Evolutionary conservation across 2,113 vertebrate species (phyloP).

Genomic region (Hylia prasina): DNA sequence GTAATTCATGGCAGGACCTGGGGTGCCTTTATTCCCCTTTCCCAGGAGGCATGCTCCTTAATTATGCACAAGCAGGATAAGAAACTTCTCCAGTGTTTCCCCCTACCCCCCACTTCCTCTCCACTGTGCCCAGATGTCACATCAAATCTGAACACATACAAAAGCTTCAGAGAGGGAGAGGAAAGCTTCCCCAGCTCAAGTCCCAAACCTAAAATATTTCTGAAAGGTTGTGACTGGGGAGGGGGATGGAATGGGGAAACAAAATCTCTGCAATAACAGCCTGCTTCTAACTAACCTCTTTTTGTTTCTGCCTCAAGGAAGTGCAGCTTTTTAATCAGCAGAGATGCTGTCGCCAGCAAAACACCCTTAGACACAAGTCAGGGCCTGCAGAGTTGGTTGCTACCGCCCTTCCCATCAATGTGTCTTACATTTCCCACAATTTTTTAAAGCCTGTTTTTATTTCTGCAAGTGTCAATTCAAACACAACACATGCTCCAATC

Average conservation of each 20-base stretch:
- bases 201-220: conserved; percentile 42
- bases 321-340: background rate
- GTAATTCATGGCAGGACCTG: conserved; percentile 62
- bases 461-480: background rate
- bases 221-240: conserved; percentile 21
- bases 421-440: background rate
- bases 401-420: background rate
- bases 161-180: conserved; percentile 44
- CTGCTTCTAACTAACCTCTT: background rate
- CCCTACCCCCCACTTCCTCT: conserved; percentile 49
- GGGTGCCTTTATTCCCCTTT: conserved; percentile 65
- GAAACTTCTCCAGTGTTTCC: conserved; percentile 32
- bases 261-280: background rate
- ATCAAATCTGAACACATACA: conserved; percentile 57
- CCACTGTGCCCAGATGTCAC: conserved; percentile 33
- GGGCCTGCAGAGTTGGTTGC: background rate
- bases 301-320: background rate
- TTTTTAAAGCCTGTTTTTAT: background rate
- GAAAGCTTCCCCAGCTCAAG: conserved; percentile 44
- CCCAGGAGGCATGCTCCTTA: conserved; percentile 62
- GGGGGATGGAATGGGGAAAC: background rate
- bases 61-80: conserved; percentile 47
- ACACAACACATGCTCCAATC: background rate
- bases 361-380: background rate
- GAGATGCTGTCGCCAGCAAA: background rate